Conservation (phyloP, 2,113 vertebrate species). For the Fregetta grallaria region DNA sequence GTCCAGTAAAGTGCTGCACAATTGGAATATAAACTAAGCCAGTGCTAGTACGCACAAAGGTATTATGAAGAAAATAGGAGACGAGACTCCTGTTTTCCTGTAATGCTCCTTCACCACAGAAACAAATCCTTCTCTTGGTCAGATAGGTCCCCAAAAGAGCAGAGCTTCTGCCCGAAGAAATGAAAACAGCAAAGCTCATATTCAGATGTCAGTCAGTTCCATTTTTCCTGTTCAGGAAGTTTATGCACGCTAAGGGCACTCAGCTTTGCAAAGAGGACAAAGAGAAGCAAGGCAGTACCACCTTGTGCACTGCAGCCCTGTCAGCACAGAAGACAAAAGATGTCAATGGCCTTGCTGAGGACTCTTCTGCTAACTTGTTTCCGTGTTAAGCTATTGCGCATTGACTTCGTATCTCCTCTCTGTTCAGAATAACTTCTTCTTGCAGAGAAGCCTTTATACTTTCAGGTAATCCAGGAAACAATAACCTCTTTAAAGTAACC, state of each 20-base stretch:
- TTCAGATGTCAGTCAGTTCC: background rate
- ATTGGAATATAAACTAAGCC: background rate
- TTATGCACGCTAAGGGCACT: background rate
- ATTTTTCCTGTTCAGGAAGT: background rate
- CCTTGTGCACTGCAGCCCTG: background rate
- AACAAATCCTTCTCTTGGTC: background rate
- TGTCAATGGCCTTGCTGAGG: background rate
- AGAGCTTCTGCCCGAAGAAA: background rate
- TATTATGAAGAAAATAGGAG: background rate
- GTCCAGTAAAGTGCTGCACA: background rate
- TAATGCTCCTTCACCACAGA: background rate
- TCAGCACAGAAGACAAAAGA: background rate
- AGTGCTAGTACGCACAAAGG: background rate
- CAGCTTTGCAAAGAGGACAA: background rate
- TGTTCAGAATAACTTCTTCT: background rate
- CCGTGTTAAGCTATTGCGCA: background rate
- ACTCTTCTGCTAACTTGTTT: background rate
- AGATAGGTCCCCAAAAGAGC: background rate
- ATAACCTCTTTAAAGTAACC: background rate
- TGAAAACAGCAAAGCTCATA: background rate
- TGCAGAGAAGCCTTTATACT: background rate
- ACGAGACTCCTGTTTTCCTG: background rate
- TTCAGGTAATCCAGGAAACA: background rate
- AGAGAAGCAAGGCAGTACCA: background rate
- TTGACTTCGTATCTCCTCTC: background rate